Evolutionary conservation across 2,113 vertebrate genomes (phyloP).

Genomic region (Plestiodon gilberti): DNA sequence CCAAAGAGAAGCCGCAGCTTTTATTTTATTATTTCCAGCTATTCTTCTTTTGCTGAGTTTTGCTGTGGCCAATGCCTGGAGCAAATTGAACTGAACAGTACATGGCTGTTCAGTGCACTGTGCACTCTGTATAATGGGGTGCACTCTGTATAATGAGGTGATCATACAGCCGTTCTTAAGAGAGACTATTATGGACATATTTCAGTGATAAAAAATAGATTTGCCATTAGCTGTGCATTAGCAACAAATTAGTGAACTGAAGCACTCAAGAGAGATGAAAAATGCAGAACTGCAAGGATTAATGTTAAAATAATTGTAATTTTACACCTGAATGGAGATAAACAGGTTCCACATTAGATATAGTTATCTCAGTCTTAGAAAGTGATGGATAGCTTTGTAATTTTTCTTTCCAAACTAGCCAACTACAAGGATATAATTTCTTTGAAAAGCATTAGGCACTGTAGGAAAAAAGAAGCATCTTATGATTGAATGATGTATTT

Average conservation of each 20-base stretch:
- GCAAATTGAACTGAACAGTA: not conserved
- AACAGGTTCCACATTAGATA: constrained; percentile 20
- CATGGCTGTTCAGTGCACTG: not conserved
- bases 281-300: constrained; percentile 38
- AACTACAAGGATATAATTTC: constrained; percentile 20
- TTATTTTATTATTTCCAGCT: not conserved
- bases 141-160: not conserved
- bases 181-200: not conserved
- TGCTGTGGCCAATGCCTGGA: not conserved
- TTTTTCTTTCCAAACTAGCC: constrained; percentile 24
- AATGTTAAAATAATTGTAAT: constrained; percentile 59
- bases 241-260: constrained; percentile 21
- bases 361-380: constrained; percentile 44
- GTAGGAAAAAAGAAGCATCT: not conserved
- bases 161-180: not conserved
- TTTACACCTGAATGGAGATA: constrained; percentile 52
- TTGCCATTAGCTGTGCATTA: constrained; percentile 24
- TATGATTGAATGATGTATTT: not conserved
- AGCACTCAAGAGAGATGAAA: constrained; percentile 24
- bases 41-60: not conserved
- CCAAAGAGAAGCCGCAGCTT: too few relatives aligned
- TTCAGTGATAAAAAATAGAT: constrained; percentile 1
- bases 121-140: not conserved
- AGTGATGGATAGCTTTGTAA: constrained; percentile 30
- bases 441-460: constrained; percentile 27